Evolutionary conservation across 2,888 invertebrate species (phyloP), one percentile per base, ranked within the genome.

Genomic region (Bembecia ichneumoniformis): DNA sequence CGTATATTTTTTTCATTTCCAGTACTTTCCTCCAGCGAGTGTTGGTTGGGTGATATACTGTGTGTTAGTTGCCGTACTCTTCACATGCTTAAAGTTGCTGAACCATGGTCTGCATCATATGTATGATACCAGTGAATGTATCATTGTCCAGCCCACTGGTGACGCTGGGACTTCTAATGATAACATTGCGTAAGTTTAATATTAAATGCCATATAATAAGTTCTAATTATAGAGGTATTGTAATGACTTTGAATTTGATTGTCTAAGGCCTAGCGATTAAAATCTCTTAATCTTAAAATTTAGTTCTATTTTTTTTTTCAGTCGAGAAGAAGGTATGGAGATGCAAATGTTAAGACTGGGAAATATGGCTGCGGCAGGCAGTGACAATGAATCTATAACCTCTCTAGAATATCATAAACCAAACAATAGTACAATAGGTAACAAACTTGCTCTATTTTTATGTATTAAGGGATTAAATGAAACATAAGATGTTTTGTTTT

Each of bases 81-180:
- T 99, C 74, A 89, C 93, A 10, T 74, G 90, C 48, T 89, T 99
- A 55, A 99, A 99, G 87, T 82, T 95, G 53, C 84, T 95, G 60
- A 98, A 98, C 86, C 94, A 94, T 83, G 92, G 93, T 45, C 89
- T 98, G 53, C 98, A 98, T 81, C 92, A 93, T 63, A 93, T 98
- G 88, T 98, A 97, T 79, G 98, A 98, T 81, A 96, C 96, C 11
- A 94, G 94, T n/a, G 97, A 97, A 78, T 93, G 93, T 71, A 89
- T 94, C 28, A 60, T 84, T 7, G 71, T 84, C 40, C 81, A 79
- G 47, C 74, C 78, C 0, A 64, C 71, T n/a, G 77, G 89, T 71
- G 79, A 92, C 87, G 80, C 90, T 58, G 74, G 88, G 59, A 84
- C 74, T 47, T 63, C 72, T 35, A 70, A 73, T 55, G 75, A 81